Evolutionary conservation across 2,888 invertebrate genomes (phyloP).

Genomic region (Julus scandinavius): DNA sequence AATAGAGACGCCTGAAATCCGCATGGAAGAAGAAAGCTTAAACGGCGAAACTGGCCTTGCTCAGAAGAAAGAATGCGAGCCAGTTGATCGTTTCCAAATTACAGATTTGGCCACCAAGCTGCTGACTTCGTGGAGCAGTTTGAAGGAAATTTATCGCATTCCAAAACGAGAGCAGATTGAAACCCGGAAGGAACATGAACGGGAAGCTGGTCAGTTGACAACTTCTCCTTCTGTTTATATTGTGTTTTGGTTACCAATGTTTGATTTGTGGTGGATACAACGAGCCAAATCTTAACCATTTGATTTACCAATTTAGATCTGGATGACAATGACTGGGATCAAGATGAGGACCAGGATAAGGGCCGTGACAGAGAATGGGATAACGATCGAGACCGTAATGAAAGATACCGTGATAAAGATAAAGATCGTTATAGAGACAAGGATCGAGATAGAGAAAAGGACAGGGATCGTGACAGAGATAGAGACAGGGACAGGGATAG

Average conservation of each 20-base stretch:
- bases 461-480: slow-evolving; percentile 54
- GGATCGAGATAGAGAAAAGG: slow-evolving; percentile 49
- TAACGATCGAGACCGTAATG: slow-evolving; percentile 53
- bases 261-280: no score
- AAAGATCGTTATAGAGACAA: slow-evolving; percentile 57
- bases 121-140: slow-evolving; percentile 77
- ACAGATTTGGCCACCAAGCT: slow-evolving; percentile 68
- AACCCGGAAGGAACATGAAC: slow-evolving; percentile 94
- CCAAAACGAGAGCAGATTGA: slow-evolving; percentile 94
- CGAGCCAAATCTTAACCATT: no score
- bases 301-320: slow-evolving; percentile 56
- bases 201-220: slow-evolving; percentile 79
- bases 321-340: slow-evolving; percentile 63
- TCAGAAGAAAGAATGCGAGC: neutral
- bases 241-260: no score
- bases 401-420: slow-evolving; percentile 43
- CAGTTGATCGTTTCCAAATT: slow-evolving; percentile 31
- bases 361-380: slow-evolving; percentile 57
- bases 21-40: neutral
- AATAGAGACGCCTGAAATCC: slow-evolving; percentile 42
- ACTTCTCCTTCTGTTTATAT: neutral
- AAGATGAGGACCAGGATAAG: slow-evolving; percentile 13
- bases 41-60: neutral
- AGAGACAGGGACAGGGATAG: slow-evolving; percentile 49
- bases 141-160: slow-evolving; percentile 84